Evolutionary conservation across 2,888 invertebrate genomes (phyloP).

Genomic region (Epistrophe eligans): DNA sequence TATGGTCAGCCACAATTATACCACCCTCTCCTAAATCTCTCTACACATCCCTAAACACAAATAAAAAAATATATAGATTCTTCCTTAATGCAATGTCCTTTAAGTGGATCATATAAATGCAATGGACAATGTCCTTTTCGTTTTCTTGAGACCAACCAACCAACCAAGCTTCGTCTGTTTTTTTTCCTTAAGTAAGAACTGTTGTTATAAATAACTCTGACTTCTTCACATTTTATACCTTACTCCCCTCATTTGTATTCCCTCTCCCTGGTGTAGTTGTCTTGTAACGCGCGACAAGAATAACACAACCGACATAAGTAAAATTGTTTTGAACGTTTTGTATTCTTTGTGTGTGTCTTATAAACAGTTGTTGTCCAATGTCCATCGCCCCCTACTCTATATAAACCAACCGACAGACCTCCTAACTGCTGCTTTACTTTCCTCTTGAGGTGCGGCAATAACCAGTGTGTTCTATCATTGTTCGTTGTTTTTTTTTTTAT

Average conservation of each 20-base stretch:
- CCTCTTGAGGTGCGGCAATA: constrained; percentile 48
- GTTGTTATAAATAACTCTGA: constrained; percentile 48
- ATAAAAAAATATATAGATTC: background rate
- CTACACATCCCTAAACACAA: background rate
- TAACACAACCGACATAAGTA: constrained; percentile 61
- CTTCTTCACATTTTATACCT: constrained; percentile 23
- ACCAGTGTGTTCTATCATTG: constrained; percentile 51
- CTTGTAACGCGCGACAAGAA: constrained; percentile 44
- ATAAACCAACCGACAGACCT: background rate
- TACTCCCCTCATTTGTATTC: background rate
- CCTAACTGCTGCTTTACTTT: constrained; percentile 23
- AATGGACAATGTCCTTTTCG: constrained; percentile 62
- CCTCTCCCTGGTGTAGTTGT: background rate
- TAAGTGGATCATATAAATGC: constrained; percentile 66
- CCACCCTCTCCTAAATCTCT: background rate
- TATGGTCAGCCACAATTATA: constrained; percentile 34
- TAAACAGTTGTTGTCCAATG: constrained; percentile 65
- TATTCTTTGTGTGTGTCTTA: constrained; percentile 38
- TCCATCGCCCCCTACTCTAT: constrained; percentile 35
- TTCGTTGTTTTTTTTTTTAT: constrained; percentile 10
- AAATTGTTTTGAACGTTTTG: constrained; percentile 61
- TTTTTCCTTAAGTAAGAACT: constrained; percentile 24
- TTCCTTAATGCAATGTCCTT: constrained; percentile 60
- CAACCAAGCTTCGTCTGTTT: constrained; percentile 2
- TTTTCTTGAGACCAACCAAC: constrained; percentile 13